These are phyloP conservation scores for Catocala fraxini DNA, from an alignment of 2,888 invertebrate species.

Conservation along the genomic window DNA sequence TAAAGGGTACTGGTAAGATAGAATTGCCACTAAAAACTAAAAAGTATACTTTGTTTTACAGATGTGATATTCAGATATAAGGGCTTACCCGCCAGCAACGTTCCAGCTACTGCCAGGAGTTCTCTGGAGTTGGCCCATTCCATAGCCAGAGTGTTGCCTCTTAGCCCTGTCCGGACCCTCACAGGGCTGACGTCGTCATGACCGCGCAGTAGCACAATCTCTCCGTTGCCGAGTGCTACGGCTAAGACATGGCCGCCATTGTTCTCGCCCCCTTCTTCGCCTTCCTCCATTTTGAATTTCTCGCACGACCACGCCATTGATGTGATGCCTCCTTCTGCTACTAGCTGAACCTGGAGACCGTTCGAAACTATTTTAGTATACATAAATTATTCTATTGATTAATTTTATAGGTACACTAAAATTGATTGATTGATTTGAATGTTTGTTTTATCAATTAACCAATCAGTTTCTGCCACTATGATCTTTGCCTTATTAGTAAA, in stretches of 20 bases:
- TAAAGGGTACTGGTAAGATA: too few species aligned
- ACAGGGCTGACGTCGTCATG: constrained; percentile 98
- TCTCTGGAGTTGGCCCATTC: constrained; percentile 99
- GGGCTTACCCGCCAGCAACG: constrained; percentile 79
- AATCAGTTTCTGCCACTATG: too few species aligned
- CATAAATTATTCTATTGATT: background rate
- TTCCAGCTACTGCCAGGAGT: constrained; percentile 96
- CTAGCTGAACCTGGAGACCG: constrained; percentile 89
- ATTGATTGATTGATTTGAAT: too few species aligned
- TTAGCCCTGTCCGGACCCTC: constrained; percentile 93
- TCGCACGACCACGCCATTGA: constrained; percentile 99
- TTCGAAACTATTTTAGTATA: background rate
- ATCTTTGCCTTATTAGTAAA: too few species aligned
- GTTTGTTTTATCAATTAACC: too few species aligned
- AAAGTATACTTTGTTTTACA: too few species aligned
- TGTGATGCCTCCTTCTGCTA: constrained; percentile 94
- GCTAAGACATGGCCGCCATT: constrained; percentile 92
- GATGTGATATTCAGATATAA: too few species aligned
- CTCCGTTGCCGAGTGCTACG: constrained; percentile 95
- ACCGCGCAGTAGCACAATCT: constrained; percentile 94
- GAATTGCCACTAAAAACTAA: too few species aligned
- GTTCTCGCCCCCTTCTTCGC: constrained; percentile 91
- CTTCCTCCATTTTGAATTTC: constrained; percentile 99
- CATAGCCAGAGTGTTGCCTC: constrained; percentile 93
- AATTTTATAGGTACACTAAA: too few species aligned